Conservation (phyloP, 2,888 invertebrate species). For the Coelinius sp. region DNA sequence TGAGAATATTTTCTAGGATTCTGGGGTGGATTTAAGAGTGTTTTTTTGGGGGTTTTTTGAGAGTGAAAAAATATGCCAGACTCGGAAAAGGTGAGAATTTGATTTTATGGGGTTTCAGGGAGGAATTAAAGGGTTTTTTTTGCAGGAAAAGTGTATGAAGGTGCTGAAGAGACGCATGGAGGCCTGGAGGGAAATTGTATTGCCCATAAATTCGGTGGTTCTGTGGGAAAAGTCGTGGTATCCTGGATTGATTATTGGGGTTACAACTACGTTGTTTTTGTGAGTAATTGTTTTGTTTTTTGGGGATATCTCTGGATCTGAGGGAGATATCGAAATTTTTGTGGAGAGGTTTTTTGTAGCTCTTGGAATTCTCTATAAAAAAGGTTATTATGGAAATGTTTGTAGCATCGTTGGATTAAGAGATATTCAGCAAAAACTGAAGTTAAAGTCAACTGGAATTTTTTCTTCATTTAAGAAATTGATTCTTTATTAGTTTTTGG, state of each 20-base stretch:
- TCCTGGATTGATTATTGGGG: slow-evolving; percentile 82
- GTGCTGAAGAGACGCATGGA: slow-evolving; percentile 81
- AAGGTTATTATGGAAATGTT: too few relatives aligned
- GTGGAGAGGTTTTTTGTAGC: too few relatives aligned
- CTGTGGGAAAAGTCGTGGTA: slow-evolving; percentile 91
- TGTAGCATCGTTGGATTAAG: too few relatives aligned
- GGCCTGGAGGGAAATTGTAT: slow-evolving; percentile 82
- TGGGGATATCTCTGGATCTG: background rate
- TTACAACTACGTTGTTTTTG: slow-evolving; percentile 72
- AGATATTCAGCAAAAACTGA: too few relatives aligned
- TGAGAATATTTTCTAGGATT: background rate
- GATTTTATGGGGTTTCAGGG: background rate
- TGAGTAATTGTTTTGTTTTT: slow-evolving; percentile 60
- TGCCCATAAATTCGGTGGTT: slow-evolving; percentile 79
- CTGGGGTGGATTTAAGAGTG: too few relatives aligned
- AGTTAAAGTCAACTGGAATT: background rate
- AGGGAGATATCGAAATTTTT: too few relatives aligned
- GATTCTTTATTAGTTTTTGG: too few relatives aligned
- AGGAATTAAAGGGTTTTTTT: background rate
- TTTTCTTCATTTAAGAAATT: too few relatives aligned
- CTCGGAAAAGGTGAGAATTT: background rate
- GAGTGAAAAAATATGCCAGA: background rate
- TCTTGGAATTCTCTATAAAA: too few relatives aligned
- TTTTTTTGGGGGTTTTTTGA: too few relatives aligned
- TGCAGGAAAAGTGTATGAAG: slow-evolving; percentile 81